Evolutionary conservation across 1,140 invertebrate genomes (phyloP).

Genomic region (Telenomus remus): DNA sequence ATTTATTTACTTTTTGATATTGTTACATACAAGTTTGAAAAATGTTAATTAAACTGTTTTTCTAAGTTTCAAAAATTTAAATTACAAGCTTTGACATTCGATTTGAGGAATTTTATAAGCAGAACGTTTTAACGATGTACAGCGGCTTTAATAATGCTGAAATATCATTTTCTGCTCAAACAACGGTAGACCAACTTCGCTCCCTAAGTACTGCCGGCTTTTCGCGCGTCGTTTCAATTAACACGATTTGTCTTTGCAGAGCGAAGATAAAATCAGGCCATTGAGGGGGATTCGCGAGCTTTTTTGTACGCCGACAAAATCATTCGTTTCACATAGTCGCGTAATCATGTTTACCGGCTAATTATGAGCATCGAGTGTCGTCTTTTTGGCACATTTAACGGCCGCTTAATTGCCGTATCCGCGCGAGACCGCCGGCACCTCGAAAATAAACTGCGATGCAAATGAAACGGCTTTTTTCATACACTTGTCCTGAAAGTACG

Average conservation of each 20-base stretch:
- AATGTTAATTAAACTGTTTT: too few relatives aligned
- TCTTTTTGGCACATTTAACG: constrained; percentile 27
- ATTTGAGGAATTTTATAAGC: too few relatives aligned
- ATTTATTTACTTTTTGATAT: too few relatives aligned
- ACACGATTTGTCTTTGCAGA: constrained; percentile 42
- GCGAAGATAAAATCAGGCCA: constrained; percentile 25
- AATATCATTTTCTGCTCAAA: constrained; percentile 3
- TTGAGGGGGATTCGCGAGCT: not conserved
- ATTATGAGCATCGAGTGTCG: constrained; percentile 34
- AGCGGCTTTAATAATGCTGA: not conserved
- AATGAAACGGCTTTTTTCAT: too few relatives aligned
- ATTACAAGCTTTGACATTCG: too few relatives aligned
- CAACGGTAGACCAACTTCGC: not conserved
- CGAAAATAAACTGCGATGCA: constrained; percentile 26
- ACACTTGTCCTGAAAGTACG: too few relatives aligned
- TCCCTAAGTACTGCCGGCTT: constrained; percentile 16
- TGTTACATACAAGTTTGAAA: too few relatives aligned
- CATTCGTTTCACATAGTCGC: constrained; percentile 24
- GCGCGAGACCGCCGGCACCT: constrained; percentile 7
- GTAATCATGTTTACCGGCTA: constrained; percentile 39
- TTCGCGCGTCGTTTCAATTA: constrained; percentile 50
- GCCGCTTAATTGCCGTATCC: constrained; percentile 20
- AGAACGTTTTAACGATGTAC: not conserved
- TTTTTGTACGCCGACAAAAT: constrained; percentile 10
- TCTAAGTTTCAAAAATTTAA: too few relatives aligned